Percentiles rank a stretch among this genome's conserved stretches.
phyloP scores from a whole-genome alignment of 2,797 vertebrate species.

The Oryzias dopingdopingensis region DNA sequence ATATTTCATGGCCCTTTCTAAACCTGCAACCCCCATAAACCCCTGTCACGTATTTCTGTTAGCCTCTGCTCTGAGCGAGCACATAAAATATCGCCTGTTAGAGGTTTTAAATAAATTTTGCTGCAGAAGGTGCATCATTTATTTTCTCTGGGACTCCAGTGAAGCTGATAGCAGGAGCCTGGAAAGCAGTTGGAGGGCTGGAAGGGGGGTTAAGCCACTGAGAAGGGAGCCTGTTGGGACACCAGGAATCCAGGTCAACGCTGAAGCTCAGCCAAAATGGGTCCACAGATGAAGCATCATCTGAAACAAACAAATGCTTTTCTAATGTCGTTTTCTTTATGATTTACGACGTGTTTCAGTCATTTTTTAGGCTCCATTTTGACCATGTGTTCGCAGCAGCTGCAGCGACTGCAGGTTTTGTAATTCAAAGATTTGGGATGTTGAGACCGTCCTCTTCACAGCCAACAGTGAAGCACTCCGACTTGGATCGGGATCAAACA shows the following conservation, averaged over 20 bases:
- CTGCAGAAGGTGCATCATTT: slow-evolving; percentile 33
- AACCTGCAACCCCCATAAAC: slow-evolving; percentile 11
- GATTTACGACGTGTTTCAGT: not conserved
- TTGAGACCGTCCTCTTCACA: slow-evolving; percentile 18
- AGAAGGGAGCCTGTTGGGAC: slow-evolving; percentile 28
- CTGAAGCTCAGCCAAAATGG: slow-evolving; percentile 26
- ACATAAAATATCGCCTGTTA: slow-evolving; percentile 41
- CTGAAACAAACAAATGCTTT: slow-evolving; percentile 1
- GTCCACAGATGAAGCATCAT: slow-evolving; percentile 32
- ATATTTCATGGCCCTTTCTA: slow-evolving; percentile 18
- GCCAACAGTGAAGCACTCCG: slow-evolving; percentile 22
- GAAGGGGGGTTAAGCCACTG: slow-evolving; percentile 18
- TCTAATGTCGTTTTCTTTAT: not conserved
- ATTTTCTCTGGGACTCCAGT: slow-evolving; percentile 29
- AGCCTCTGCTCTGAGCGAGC: slow-evolving; percentile 15
- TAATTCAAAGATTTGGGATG: slow-evolving; percentile 22
- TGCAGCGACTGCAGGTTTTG: slow-evolving; percentile 11
- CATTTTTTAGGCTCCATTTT: not conserved
- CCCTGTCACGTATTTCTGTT: slow-evolving; percentile 3
- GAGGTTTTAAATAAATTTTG: slow-evolving; percentile 32
- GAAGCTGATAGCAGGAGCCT: slow-evolving; percentile 5
- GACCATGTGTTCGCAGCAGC: slow-evolving; percentile 6
- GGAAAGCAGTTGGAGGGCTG: slow-evolving; percentile 7
- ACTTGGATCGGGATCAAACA: slow-evolving; percentile 53
- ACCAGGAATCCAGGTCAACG: slow-evolving; percentile 35